Conservation (phyloP, 1,140 invertebrate species). For the Bacillus rossius region DNA sequence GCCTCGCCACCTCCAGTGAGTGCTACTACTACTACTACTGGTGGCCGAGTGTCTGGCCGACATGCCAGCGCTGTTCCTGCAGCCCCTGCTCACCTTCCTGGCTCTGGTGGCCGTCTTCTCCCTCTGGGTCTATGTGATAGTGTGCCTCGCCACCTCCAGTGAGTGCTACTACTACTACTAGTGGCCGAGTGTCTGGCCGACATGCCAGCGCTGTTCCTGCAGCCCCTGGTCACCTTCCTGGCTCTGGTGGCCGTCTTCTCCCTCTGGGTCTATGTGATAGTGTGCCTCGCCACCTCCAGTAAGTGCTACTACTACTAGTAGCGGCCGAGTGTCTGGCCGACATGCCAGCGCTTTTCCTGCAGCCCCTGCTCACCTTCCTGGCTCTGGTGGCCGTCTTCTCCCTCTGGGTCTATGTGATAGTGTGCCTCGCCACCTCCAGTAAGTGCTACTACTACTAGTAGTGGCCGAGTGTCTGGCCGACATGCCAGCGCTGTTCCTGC, state of each 20-base stretch:
- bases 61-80: constrained; percentile 79
- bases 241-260: constrained; percentile 71
- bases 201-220: constrained; percentile 79
- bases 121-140: constrained; percentile 79
- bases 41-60: too few relatives aligned
- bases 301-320: too few relatives aligned
- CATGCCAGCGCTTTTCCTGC: constrained; percentile 79
- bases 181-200: too few relatives aligned
- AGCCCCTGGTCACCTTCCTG: constrained; percentile 81
- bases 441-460: too few relatives aligned
- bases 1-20: constrained; percentile 65
- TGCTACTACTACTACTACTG: too few relatives aligned
- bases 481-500: constrained; percentile 79
- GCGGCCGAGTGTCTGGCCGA: too few relatives aligned
- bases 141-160: constrained; percentile 64
- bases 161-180: too few relatives aligned
- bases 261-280: constrained; percentile 79
- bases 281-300: constrained; percentile 64
- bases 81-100: constrained; percentile 81
- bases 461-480: too few relatives aligned
- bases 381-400: constrained; percentile 71
- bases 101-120: constrained; percentile 71
- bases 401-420: constrained; percentile 79
- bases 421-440: constrained; percentile 64
- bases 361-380: constrained; percentile 81